phyloP scores from a whole-genome alignment of 2,888 invertebrate genomes.

The Rhagonycha lutea region DNA sequence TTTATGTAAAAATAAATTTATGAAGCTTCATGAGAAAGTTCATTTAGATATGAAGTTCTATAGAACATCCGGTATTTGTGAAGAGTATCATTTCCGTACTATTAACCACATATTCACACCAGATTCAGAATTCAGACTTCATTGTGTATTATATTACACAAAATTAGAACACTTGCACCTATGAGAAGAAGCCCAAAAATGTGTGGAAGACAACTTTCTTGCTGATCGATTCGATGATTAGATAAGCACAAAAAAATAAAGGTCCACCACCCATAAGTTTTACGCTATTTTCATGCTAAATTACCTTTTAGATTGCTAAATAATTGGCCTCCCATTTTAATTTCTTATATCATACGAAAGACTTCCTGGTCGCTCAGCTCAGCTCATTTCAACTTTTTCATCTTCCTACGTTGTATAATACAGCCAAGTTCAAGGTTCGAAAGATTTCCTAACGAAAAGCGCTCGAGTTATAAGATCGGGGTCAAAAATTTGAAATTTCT shows the following conservation, averaged over 20 bases:
- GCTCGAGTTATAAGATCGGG: neutral
- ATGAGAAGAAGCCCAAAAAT: neutral
- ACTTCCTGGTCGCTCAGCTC: neutral
- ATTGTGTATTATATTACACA: neutral
- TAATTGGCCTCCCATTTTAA: neutral
- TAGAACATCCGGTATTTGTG: constrained; percentile 9
- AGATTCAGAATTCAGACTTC: neutral
- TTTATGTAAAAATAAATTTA: neutral
- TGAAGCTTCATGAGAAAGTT: neutral
- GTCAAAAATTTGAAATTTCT: neutral
- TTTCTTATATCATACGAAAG: neutral
- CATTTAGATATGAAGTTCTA: constrained; percentile 1
- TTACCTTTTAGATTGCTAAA: neutral
- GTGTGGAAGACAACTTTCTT: no score
- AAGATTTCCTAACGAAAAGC: neutral
- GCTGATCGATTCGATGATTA: no score
- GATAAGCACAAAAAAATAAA: neutral
- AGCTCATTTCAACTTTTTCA: neutral
- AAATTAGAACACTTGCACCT: neutral
- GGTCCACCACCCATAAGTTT: neutral
- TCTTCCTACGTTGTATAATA: neutral
- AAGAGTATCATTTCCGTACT: constrained; percentile 16
- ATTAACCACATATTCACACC: constrained; percentile 9
- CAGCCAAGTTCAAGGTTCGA: neutral
- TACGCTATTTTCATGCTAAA: neutral